phyloP scores from a whole-genome alignment of 2,797 vertebrate species.

The Thalassophryne amazonica region DNA sequence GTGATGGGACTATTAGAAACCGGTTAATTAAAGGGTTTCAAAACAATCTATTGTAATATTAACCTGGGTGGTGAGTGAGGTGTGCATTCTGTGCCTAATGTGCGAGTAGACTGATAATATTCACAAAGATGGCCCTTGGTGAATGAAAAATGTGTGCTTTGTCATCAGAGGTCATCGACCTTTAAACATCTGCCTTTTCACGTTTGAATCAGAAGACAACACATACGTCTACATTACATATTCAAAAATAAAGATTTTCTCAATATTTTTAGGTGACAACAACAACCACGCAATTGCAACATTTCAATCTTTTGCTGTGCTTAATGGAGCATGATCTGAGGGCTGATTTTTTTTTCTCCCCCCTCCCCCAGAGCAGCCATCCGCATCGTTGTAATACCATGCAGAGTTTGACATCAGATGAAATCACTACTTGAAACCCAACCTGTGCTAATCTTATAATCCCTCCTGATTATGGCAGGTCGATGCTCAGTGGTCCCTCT shows the following conservation, averaged over 20 bases:
- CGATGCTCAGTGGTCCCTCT: slow-evolving; percentile 73
- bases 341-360: slow-evolving; percentile 43
- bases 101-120: slow-evolving; percentile 46
- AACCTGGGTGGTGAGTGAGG: slow-evolving; percentile 25
- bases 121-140: slow-evolving; percentile 59
- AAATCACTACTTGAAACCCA: slow-evolving; percentile 60
- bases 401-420: slow-evolving; percentile 75
- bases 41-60: slow-evolving; percentile 35
- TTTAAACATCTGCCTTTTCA: slow-evolving; percentile 45
- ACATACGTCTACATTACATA: slow-evolving; percentile 64
- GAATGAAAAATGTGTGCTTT: slow-evolving; percentile 72
- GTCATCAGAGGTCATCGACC: slow-evolving; percentile 50
- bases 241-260: slow-evolving; percentile 75
- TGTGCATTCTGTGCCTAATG: slow-evolving; percentile 25
- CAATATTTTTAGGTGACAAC: slow-evolving; percentile 66
- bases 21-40: slow-evolving; percentile 28
- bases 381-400: slow-evolving; percentile 62
- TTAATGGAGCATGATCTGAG: slow-evolving; percentile 67
- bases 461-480: slow-evolving; percentile 75
- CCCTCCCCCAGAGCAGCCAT: slow-evolving; percentile 59
- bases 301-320: slow-evolving; percentile 63
- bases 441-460: slow-evolving; percentile 58
- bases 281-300: slow-evolving; percentile 50
- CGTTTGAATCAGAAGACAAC: slow-evolving; percentile 54
- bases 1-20: slow-evolving; percentile 37